Base-by-base conservation (phyloP, 92 coral and sea anemone genomes). In the Virgularia gustaviana region DNA sequence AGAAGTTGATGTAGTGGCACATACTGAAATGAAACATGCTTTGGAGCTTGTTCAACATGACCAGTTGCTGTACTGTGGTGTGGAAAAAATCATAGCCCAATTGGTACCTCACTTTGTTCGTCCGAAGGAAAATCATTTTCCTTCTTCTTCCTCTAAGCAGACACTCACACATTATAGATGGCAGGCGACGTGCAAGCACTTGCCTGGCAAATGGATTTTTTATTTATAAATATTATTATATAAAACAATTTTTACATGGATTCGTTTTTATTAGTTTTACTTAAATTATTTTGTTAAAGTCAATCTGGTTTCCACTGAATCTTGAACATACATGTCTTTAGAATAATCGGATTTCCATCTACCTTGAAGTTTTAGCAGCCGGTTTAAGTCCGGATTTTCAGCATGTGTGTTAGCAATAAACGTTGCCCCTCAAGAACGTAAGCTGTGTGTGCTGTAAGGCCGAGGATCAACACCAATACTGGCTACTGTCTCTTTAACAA, bases 161-260 rank as follows among this genome's bases (percentile, higher is more conserved):
- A 68, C 65, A 30, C 66, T 18, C 9, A 25, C 0, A 38, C 49
- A 29, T 19, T 47, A 25, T 47, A 47, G 55, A 76, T 23, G 81
- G 81, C 76, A 76, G 81, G 75, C 64, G 64, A 25, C 45, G 81
- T 76, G 81, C 18, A 59, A 53, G 43, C 81, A 76, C 81, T 44
- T 42, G 81, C 81, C 81, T 76, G 81, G 60, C 75, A 62, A 49
- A 25, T 41, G n/a, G n/a, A n/a, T n/a, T n/a, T n/a, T n/a, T n/a
- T n/a, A n/a, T n/a, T n/a, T n/a, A n/a, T n/a, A n/a, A n/a, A n/a
- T n/a, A n/a, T n/a, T n/a, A n/a, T n/a, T n/a, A n/a, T n/a, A n/a
- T n/a, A n/a, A n/a, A n/a, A n/a, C n/a, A n/a, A n/a, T n/a, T n/a
- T n/a, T n/a, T n/a, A n/a, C n/a, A n/a, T n/a, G n/a, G n/a, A n/a